Percentiles rank a stretch among this genome's conserved stretches.
Conservation (phyloP, 2,113 vertebrate genomes). For the Syrrhaptes paradoxus region DNA sequence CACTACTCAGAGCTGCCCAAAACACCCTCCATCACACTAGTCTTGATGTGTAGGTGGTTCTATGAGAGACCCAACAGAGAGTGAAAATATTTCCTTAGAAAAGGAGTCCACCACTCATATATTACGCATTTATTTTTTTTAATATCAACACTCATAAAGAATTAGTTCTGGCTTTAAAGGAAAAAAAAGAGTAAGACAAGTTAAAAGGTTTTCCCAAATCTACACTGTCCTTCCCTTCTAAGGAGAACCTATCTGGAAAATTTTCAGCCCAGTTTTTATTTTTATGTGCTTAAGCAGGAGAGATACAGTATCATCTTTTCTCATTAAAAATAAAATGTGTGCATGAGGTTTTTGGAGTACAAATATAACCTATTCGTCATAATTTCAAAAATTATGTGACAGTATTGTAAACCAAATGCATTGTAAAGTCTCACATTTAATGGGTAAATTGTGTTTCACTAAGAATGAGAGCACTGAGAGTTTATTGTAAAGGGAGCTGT, state of each 20-base stretch:
- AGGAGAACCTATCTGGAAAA: not conserved
- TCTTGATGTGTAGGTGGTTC: not conserved
- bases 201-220: not conserved
- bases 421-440: not conserved
- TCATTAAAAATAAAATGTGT: conserved; percentile 42
- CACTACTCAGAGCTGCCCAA: not conserved
- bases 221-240: not conserved
- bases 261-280: not conserved
- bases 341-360: not conserved
- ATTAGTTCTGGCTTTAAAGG: not conserved
- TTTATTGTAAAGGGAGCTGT: not conserved
- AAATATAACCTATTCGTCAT: not conserved
- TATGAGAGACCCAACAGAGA: not conserved
- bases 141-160: not conserved
- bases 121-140: no score
- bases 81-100: not conserved
- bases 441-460: conserved; percentile 4
- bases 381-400: not conserved
- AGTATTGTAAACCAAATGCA: not conserved
- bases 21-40: not conserved
- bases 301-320: not conserved
- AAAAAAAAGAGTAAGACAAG: not conserved
- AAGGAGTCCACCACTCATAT: not conserved
- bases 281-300: not conserved
- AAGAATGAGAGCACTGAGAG: not conserved